Evolutionary conservation across 2,888 invertebrate genomes (phyloP), one percentile per base, ranked within the genome.

Genomic region (Oxytorus armatus): DNA sequence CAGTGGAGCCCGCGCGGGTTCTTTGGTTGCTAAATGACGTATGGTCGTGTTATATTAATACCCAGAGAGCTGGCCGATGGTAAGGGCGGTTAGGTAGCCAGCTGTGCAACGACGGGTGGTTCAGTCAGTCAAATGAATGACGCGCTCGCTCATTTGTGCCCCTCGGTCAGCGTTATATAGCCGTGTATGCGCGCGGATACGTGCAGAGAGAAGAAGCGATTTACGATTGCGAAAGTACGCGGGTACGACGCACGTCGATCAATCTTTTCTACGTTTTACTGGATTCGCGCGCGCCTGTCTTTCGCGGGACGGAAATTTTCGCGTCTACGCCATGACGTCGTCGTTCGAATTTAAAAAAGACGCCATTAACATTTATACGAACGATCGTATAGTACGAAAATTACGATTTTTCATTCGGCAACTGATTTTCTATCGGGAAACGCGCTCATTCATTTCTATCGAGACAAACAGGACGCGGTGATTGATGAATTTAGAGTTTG

Each of bases 71-170:
- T 59, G n/a, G n/a, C 53, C 47, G 86, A 89, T 87, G 85, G 84
- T n/a, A 87, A 88, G 86, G 77, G 86, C 88, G 87, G 86, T n/a
- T n/a, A n/a, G n/a, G n/a, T 85, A 86, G 88, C 88, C 89, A 89
- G 89, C 88, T 89, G 89, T 85, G 88, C 82, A 86, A 86, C 89
- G 84, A 88, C 84, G 88, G 88, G 87, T 85, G 85, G 85, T 79
- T 82, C 80, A 81, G 83, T 82, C 86, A 81, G 77, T 86, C 88
- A 82, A 87, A 86, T 88, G 87, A 89, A 89, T 86, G 88, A 86
- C 86, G 86, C 86, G 86, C 82, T 77, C 83, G 84, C 87, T 88
- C 91, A 89, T 91, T 91, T 90, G 90, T 90, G n/a, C n/a, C n/a
- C 90, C 90, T 88, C 83, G 87, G 63, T 72, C 51, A 23, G 33